These are phyloP conservation scores for Glyphotaelius pellucidus DNA, from an alignment of 2,888 invertebrate genomes.

Conservation along the genomic window DNA sequence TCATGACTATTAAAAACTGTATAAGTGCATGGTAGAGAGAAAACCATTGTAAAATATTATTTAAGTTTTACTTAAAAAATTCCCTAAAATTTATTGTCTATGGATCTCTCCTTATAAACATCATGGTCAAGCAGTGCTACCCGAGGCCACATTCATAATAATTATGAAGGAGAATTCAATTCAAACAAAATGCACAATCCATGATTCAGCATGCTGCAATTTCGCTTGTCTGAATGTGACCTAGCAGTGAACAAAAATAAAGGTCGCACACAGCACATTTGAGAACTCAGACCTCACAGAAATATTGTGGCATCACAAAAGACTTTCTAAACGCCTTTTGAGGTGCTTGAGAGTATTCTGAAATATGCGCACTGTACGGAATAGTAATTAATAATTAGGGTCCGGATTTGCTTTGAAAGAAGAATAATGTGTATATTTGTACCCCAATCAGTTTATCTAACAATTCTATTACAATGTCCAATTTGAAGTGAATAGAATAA, in stretches of 20 bases:
- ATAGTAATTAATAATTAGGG: background rate
- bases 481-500: background rate
- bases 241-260: background rate
- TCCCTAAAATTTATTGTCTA: no score
- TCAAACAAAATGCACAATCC: background rate
- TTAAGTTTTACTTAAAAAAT: no score
- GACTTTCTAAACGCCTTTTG: background rate
- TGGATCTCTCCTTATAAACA: background rate
- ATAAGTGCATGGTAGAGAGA: background rate
- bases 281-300: background rate
- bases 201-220: background rate
- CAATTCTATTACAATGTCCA: background rate
- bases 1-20: background rate
- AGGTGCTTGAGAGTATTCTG: background rate
- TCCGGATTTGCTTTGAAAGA: background rate
- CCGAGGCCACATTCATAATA: background rate
- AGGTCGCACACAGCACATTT: background rate
- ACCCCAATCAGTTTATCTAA: background rate
- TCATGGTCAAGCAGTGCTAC: background rate
- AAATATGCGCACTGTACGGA: background rate
- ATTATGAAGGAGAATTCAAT: background rate
- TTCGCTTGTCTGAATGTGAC: background rate
- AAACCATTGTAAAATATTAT: background rate
- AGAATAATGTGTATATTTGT: background rate
- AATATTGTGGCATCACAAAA: background rate